Conservation (phyloP, 2,797 vertebrate genomes). For the Scleropages formosus region DNA sequence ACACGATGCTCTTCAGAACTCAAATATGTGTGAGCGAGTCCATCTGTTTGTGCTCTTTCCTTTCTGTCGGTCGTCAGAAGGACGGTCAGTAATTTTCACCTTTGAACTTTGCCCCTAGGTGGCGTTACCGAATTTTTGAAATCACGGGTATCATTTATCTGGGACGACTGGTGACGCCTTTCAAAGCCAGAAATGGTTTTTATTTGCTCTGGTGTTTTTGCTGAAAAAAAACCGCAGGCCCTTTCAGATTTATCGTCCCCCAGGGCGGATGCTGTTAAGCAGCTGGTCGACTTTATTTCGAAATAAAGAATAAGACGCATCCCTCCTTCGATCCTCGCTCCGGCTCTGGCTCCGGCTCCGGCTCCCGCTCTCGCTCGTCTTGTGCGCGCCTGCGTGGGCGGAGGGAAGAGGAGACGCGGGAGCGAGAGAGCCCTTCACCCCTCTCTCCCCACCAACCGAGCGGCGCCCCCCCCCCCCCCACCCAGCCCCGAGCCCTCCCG, state of each 20-base stretch:
- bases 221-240: slow-evolving; percentile 14
- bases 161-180: not conserved
- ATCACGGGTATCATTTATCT: not conserved
- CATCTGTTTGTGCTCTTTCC: too few relatives aligned
- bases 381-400: slow-evolving; percentile 67
- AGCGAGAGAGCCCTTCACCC: slow-evolving; percentile 55
- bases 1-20: not conserved
- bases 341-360: slow-evolving; percentile 40
- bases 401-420: slow-evolving; percentile 70
- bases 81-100: not conserved
- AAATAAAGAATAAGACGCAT: slow-evolving; percentile 16
- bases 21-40: not conserved
- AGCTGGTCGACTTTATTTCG: slow-evolving; percentile 31
- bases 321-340: not conserved
- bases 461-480: slow-evolving; percentile 51
- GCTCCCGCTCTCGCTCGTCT: slow-evolving; percentile 49
- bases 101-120: not conserved
- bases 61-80: too few relatives aligned
- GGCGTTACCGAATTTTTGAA: not conserved
- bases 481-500: slow-evolving; percentile 60
- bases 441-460: slow-evolving; percentile 53
- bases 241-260: slow-evolving; percentile 3
- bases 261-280: slow-evolving; percentile 14
- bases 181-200: not conserved
- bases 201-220: not conserved